Conservation (phyloP, 2,888 invertebrate species). For the Drosophila pseudotalamancana region DNA sequence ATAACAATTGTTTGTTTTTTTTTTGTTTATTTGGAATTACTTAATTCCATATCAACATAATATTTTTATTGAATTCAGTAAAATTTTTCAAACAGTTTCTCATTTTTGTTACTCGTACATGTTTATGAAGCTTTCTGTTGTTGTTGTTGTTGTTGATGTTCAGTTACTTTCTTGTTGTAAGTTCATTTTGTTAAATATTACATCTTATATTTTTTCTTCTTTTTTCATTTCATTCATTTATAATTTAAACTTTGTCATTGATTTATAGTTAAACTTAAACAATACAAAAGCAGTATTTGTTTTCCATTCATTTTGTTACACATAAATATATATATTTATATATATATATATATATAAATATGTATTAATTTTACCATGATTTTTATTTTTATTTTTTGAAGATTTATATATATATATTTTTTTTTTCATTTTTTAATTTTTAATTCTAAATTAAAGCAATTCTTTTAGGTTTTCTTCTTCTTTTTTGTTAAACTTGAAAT, state of each 20-base stretch:
- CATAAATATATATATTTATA: slow-evolving; percentile 51
- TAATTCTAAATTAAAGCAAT: slow-evolving; percentile 82
- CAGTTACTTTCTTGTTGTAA: slow-evolving; percentile 49
- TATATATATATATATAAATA: slow-evolving; percentile 27
- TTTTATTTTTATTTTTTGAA: slow-evolving; percentile 47
- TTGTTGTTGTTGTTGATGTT: slow-evolving; percentile 56
- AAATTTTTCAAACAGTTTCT: slow-evolving; percentile 82
- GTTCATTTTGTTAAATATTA: slow-evolving; percentile 60
- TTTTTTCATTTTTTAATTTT: slow-evolving; percentile 34
- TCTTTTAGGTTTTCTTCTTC: slow-evolving; percentile 54
- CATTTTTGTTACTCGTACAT: slow-evolving; percentile 72
- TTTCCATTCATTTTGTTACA: slow-evolving; percentile 68
- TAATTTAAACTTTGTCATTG: slow-evolving; percentile 66
- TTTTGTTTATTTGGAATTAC: slow-evolving; percentile 82
- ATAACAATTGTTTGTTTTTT: slow-evolving; percentile 33
- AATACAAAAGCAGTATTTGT: slow-evolving; percentile 83
- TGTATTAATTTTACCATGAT: slow-evolving; percentile 68
- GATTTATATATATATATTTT: slow-evolving; percentile 46
- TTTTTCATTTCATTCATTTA: slow-evolving; percentile 30
- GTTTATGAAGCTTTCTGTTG: slow-evolving; percentile 57
- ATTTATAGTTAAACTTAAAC: slow-evolving; percentile 82
- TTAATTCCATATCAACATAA: slow-evolving; percentile 83
- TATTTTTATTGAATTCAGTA: slow-evolving; percentile 83
- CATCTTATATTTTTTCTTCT: slow-evolving; percentile 48
- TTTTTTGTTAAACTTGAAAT: slow-evolving; percentile 41